Evolutionary conservation across 2,888 invertebrate species (phyloP).

Genomic region (Lasioglossum zephyrum): DNA sequence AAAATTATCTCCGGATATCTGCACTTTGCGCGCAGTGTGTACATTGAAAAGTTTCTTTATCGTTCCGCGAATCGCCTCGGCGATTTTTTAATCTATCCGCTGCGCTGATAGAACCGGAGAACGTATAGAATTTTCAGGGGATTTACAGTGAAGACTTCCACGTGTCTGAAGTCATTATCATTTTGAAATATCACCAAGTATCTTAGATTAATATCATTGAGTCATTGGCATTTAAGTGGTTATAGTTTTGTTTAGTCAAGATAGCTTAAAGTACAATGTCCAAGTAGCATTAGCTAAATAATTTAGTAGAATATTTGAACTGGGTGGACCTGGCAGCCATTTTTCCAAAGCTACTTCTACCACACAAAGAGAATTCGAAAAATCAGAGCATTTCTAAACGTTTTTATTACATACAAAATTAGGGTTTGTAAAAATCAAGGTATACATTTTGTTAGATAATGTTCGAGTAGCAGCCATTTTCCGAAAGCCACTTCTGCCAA

Average conservation of each 20-base stretch:
- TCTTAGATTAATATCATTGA: not conserved
- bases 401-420: too few relatives aligned
- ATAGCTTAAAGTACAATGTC: not conserved
- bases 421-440: too few relatives aligned
- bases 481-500: too few relatives aligned
- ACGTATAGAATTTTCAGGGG: not conserved
- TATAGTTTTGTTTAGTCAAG: too few relatives aligned
- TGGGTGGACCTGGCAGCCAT: not conserved
- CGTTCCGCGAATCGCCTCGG: not conserved
- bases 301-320: not conserved
- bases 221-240: too few relatives aligned
- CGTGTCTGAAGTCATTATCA: not conserved
- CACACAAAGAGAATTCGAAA: too few relatives aligned
- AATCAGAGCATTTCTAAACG: too few relatives aligned
- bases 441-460: too few relatives aligned
- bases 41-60: not conserved
- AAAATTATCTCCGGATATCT: slow-evolving; percentile 16
- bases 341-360: too few relatives aligned
- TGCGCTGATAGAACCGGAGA: not conserved
- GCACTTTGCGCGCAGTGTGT: not conserved
- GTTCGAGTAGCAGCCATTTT: too few relatives aligned
- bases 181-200: not conserved
- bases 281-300: not conserved
- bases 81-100: not conserved
- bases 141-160: not conserved